Base-by-base conservation (phyloP, 2,888 invertebrate species). In the Tipula unca region DNA sequence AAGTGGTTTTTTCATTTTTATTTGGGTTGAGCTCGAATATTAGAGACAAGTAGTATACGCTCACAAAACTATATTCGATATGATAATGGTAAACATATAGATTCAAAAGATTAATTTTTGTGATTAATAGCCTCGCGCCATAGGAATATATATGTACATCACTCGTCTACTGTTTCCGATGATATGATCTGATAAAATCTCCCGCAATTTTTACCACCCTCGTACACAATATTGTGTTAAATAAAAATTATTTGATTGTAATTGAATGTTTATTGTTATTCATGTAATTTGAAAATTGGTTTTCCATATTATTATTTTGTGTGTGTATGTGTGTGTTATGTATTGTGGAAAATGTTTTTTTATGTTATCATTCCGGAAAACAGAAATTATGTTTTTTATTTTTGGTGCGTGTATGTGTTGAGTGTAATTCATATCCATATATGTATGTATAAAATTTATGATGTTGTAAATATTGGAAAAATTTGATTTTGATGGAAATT, bases 201-300 rank as follows among this genome's bases (percentile, higher is more conserved):
- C 25, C 69, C 69, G 69, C 20, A 69, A 69, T 25, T 69, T 20
- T 69, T 69, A 25, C 69, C 69, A 69, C 69, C 25, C 69, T 25
- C 69, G 69, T 25, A 69, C 20, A 25, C 69, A 69, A 69, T 69
- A 69, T 69, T 69, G 69, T 69, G 69, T 69, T 69, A 69, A 69
- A 69, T 69, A 69, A 69, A 48, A 69, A 69, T 69, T 69, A 69
- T 69, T 69, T 69, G 69, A 69, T 69, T 69, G 69, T 69, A 69
- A 69, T 69, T 69, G 69, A 69, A 69, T 69, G 69, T 69, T 69
- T 69, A 69, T 69, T 69, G 69, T 69, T 69, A 69, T 69, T 69
- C 69, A 69, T 69, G 25, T 69, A 69, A 69, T 69, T 69, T 69
- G 69, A 69, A 69, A 69, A 69, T 69, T 69, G 69, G 69, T 69